A percentile compares a stretch with the other conserved stretches of the same genome.
Evolutionary conservation across 2,113 vertebrate genomes (phyloP).

Genomic region (Burhinus oedicnemus): DNA sequence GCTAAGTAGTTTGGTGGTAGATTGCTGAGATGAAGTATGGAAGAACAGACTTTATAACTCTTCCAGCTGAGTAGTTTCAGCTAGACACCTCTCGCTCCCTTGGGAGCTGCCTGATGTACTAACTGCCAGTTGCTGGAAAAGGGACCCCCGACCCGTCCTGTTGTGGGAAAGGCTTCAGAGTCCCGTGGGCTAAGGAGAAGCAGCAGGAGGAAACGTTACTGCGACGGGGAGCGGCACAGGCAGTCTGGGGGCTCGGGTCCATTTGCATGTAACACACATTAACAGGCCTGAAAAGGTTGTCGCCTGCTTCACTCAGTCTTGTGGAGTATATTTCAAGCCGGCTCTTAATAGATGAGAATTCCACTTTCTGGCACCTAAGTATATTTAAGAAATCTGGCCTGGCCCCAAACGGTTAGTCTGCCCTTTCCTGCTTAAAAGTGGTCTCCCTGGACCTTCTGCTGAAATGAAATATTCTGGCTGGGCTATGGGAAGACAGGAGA

Average conservation of each 20-base stretch:
- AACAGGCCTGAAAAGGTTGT: rapidly evolving
- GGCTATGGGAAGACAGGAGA: neutral
- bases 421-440: neutral
- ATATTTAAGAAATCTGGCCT: neutral
- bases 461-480: neutral
- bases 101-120: neutral
- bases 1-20: neutral
- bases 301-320: neutral
- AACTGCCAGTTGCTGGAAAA: neutral
- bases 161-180: neutral
- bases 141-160: rapidly evolving
- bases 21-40: neutral
- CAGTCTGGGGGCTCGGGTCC: neutral
- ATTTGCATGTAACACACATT: rapidly evolving
- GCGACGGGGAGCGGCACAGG: rapidly evolving
- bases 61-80: neutral
- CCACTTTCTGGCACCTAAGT: neutral
- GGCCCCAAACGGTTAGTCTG: neutral
- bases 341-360: neutral
- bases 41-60: neutral
- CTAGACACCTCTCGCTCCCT: rapidly evolving
- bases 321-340: neutral
- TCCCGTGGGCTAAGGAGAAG: neutral
- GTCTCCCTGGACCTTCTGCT: neutral
- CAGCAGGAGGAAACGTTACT: neutral